Conservation (phyloP, 2,888 invertebrate species). For the Caenorhabditis macrosperma region DNA sequence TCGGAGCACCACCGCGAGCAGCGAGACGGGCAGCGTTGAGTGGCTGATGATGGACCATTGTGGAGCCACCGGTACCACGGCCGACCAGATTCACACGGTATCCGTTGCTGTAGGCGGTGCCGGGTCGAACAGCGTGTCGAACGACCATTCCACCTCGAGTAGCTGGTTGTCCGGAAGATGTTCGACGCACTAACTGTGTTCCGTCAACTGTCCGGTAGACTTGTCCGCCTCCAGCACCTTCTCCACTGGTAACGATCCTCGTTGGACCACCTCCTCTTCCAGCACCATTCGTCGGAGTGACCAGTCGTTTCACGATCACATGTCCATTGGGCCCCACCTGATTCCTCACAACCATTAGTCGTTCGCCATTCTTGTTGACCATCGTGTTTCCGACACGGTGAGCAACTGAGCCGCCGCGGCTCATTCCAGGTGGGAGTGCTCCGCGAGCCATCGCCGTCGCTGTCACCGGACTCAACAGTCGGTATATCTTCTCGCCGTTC, state of each 20-base stretch:
- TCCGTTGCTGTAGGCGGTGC: background rate
- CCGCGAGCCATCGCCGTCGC: conserved; percentile 9
- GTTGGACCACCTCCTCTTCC: background rate
- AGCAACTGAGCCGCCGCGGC: background rate
- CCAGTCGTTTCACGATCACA: conserved; percentile 31
- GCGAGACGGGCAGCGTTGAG: background rate
- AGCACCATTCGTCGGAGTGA: background rate
- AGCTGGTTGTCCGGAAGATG: background rate
- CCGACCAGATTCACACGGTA: conserved; percentile 49
- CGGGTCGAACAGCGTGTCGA: conserved; percentile 7
- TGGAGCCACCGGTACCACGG: conserved; percentile 45
- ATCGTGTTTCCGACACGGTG: conserved; percentile 7
- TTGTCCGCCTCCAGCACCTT: conserved; percentile 5
- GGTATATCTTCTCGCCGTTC: conserved; percentile 41
- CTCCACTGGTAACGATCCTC: conserved; percentile 22
- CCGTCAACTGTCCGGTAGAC: conserved; percentile 11
- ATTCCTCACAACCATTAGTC: conserved; percentile 35
- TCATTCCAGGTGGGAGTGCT: background rate
- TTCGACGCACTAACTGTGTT: conserved; percentile 13
- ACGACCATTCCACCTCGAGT: conserved; percentile 1
- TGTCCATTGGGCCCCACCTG: conserved; percentile 32
- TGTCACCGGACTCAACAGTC: conserved; percentile 19
- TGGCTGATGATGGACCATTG: conserved; percentile 55
- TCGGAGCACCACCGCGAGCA: background rate
- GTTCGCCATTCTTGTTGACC: conserved; percentile 35